A percentile compares a stretch with the other conserved stretches of the same genome.
phyloP scores from a whole-genome alignment of 2,113 vertebrate genomes.

The Lota lota region DNA sequence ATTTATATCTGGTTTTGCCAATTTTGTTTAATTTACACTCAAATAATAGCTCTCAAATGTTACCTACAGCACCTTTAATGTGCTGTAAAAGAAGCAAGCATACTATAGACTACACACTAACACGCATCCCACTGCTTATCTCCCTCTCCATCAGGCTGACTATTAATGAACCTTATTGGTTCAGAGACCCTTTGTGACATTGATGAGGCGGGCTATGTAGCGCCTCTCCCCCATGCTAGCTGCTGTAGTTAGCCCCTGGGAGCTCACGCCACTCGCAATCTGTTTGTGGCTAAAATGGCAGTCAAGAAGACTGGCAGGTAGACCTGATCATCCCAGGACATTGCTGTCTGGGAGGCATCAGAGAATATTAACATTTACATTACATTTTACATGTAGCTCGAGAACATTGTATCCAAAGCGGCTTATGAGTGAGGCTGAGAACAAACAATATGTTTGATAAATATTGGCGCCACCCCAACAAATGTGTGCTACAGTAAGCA shows the following conservation, averaged over 20 bases:
- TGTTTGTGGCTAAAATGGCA: conserved; percentile 46
- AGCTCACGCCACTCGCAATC: conserved; percentile 12
- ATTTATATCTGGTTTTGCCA: no score
- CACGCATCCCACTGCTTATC: conserved; percentile 22
- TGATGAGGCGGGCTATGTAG: conserved; percentile 26
- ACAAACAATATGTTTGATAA: no score
- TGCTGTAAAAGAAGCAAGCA: background rate
- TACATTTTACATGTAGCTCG: no score
- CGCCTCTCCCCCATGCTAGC: background rate
- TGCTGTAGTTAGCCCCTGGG: conserved; percentile 21
- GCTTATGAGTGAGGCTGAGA: no score
- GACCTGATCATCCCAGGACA: background rate
- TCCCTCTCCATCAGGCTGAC: conserved; percentile 26
- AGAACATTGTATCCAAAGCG: no score
- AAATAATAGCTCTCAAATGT: no score
- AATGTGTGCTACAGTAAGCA: no score
- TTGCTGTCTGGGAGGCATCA: background rate
- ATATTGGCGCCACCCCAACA: no score
- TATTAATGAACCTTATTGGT: conserved; percentile 50
- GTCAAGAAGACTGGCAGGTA: conserved; percentile 26
- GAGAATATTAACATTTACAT: background rate
- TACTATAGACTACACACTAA: background rate
- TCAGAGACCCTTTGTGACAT: conserved; percentile 29
- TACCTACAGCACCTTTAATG: no score
- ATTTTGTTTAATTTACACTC: no score